Base-by-base conservation (phyloP, 2,113 vertebrate species). In the Oncorhynchus tshawytscha region DNA sequence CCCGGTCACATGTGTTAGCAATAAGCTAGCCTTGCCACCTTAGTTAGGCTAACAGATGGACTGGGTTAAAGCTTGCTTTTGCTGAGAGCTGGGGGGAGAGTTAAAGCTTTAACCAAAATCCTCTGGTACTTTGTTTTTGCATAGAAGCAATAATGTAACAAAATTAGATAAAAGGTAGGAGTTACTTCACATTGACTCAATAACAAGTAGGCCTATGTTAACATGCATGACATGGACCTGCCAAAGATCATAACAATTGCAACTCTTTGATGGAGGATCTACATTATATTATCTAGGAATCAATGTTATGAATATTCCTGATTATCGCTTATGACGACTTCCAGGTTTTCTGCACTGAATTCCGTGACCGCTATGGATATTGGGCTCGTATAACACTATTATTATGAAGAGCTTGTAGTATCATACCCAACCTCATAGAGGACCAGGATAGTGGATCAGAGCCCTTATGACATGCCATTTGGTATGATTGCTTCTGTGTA, bases 1-100 rank as follows among this genome's bases (percentile, higher is more conserved):
- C 85, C 83, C 72, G 87, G 88, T 87, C 89, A 88, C 88, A 93
- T 92, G 84, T 91, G 91, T 79, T 85, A 83, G 84, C 84, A 88
- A 91, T 91, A 90, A 89, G 76, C 82, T 84, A 82, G 72, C 39
- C 80, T 82, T 77, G 80, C 82, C 69, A 83, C 81, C 85, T 76
- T 54, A 77, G 72, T 73, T 73, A 71, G 73, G 75, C 74, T 67
- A 82, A 82, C 79, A 87, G 74, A 82, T 85, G 78, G 77, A 59
- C 51, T 34, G 51, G 60, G 67, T 73, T 73, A 73, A 72, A 70
- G 67, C 20, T 54, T 54, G 15, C 39, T 45, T 45, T 45, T 45
- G 39, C 39, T 45, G 81, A 80, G 69, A 82, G 79, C 24, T 24
- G 29, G n/a, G 67, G 65, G 13, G 64, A 4, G 25, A 5, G 66